Conservation (phyloP, 2,113 vertebrate species). For the Gila orcuttii region DNA sequence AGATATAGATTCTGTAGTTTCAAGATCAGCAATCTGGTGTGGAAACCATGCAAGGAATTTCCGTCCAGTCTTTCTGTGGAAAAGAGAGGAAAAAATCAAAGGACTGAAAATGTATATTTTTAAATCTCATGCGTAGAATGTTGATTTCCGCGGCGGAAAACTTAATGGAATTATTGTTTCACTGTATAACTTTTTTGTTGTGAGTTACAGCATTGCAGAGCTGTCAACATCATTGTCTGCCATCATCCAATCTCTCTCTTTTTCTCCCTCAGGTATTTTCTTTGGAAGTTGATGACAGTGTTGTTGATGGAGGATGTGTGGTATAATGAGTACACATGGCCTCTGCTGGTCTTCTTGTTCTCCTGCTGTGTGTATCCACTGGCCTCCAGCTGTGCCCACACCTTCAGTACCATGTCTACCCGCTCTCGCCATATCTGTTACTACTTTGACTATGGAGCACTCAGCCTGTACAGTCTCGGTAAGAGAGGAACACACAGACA, state of each 20-base stretch:
- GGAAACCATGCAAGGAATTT: not conserved
- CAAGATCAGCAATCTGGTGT: not conserved
- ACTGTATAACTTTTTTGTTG: not conserved
- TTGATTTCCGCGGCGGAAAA: not conserved
- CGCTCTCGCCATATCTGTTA: conserved; percentile 82
- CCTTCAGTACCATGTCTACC: conserved; percentile 83
- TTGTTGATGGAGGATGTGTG: conserved; percentile 68
- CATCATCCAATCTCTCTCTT: not conserved
- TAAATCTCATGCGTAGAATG: not conserved
- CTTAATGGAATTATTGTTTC: not conserved
- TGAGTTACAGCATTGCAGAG: not conserved
- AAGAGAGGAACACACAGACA: conserved; percentile 27
- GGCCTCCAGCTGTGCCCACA: conserved; percentile 86
- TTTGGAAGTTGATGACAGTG: conserved; percentile 77
- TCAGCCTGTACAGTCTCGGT: conserved; percentile 87
- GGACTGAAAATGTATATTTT: not conserved
- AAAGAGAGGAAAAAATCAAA: not conserved
- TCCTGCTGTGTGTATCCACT: conserved; percentile 85
- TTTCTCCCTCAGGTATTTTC: conserved; percentile 79
- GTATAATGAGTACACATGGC: conserved; percentile 78
- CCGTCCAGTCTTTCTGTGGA: not conserved
- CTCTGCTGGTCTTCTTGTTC: conserved; percentile 79
- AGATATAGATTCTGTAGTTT: not conserved
- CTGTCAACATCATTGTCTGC: not conserved
- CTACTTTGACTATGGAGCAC: conserved; percentile 85